phyloP scores from a whole-genome alignment of 2,113 vertebrate genomes.

The Anas platyrhynchos region DNA sequence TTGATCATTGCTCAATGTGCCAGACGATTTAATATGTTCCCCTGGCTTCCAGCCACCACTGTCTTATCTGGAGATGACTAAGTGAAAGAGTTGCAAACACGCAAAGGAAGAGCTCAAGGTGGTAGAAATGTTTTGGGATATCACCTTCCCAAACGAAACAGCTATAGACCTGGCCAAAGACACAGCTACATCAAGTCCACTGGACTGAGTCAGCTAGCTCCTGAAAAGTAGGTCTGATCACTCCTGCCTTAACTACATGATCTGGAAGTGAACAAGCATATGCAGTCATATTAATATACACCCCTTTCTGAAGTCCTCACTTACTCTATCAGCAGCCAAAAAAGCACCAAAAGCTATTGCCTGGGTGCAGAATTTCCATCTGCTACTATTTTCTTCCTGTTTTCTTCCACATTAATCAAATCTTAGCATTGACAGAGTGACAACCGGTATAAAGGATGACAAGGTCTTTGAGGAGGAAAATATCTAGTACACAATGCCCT shows the following conservation, averaged over 20 bases:
- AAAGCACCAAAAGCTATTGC: not conserved
- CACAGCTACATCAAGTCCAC: not conserved
- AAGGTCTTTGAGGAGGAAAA: constrained; percentile 34
- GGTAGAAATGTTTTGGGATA: not conserved
- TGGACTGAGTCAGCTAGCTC: not conserved
- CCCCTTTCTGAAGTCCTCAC: not conserved
- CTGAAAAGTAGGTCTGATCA: not conserved
- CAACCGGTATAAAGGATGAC: not conserved
- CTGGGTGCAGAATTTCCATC: not conserved
- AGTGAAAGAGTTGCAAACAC: not conserved
- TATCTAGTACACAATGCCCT: not conserved
- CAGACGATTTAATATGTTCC: not conserved
- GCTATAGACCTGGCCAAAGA: not conserved
- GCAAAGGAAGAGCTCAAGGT: not conserved
- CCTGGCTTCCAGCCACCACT: not conserved
- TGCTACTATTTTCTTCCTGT: not conserved
- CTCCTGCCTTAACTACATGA: not conserved
- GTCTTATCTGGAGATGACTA: not conserved
- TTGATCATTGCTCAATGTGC: not conserved
- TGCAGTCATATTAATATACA: not conserved
- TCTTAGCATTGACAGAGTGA: not conserved
- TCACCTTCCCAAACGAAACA: not conserved
- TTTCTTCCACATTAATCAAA: constrained; percentile 28
- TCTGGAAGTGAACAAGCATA: not conserved
- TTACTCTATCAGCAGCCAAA: not conserved